A percentile compares a stretch with the other conserved stretches of the same genome.
These are phyloP conservation scores for Anas flavirostris DNA, from an alignment of 2,797 vertebrate genomes.

Conservation along the genomic window DNA sequence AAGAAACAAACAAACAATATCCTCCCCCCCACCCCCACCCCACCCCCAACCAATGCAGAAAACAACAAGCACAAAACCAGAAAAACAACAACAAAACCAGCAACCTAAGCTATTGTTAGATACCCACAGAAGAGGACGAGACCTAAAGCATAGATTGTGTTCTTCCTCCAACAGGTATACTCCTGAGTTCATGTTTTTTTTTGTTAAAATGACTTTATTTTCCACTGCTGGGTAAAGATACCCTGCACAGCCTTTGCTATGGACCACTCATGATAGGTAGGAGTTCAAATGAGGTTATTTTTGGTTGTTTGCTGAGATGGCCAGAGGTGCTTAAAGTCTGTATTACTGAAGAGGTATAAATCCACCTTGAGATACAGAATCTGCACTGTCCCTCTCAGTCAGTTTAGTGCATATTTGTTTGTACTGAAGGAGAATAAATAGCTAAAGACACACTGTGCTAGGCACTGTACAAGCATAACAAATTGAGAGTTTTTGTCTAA, in stretches of 20 bases:
- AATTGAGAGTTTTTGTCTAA: conserved; percentile 34
- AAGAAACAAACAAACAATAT: not conserved
- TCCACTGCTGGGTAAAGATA: not conserved
- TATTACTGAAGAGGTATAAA: not conserved
- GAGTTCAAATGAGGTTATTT: not conserved
- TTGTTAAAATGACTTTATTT: not conserved
- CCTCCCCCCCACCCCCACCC: rapidly evolving
- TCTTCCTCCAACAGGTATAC: not conserved
- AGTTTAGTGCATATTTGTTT: not conserved
- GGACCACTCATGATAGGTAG: not conserved
- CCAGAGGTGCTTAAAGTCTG: not conserved
- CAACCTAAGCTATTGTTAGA: not conserved
- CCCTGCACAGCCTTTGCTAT: not conserved
- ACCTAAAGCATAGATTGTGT: not conserved
- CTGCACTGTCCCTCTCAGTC: not conserved
- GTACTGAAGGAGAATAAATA: not conserved
- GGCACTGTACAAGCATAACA: conserved; percentile 27
- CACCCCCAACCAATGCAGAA: not conserved
- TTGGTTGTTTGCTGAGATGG: not conserved
- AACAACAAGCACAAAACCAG: not conserved
- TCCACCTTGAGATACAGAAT: not conserved
- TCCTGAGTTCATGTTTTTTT: not conserved
- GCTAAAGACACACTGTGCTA: conserved; percentile 12
- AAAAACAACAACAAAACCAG: not conserved
- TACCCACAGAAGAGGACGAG: not conserved